Percentiles rank a stretch among this genome's conserved stretches.
These are phyloP conservation scores for Mechanitis messenoides DNA, from an alignment of 2,888 invertebrate species.

Conservation along the genomic window DNA sequence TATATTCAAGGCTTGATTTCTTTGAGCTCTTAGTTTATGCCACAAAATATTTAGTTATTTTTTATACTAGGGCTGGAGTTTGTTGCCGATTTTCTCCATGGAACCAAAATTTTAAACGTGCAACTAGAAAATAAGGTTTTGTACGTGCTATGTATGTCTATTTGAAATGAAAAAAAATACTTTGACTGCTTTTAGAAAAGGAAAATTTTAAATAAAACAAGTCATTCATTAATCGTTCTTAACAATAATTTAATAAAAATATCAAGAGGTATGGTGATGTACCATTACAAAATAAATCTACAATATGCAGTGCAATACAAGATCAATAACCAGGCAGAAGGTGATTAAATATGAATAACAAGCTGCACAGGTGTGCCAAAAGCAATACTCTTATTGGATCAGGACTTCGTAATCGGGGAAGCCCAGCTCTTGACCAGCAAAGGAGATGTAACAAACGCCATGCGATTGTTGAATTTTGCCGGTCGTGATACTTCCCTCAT, in stretches of 20 bases:
- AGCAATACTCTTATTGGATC: conserved; percentile 46
- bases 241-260: conserved; percentile 43
- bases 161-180: no score
- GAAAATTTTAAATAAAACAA: conserved; percentile 3
- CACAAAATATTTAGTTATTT: no score
- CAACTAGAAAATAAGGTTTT: no score
- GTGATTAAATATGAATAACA: conserved; percentile 30
- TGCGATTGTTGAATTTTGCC: conserved; percentile 92
- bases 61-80: no score
- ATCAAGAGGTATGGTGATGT: conserved; percentile 32
- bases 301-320: conserved; percentile 40
- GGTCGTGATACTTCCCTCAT: conserved; percentile 85
- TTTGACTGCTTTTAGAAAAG: no score
- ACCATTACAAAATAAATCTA: conserved; percentile 30
- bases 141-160: no score
- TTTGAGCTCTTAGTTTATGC: no score
- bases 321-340: conserved; percentile 35
- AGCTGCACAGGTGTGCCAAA: conserved; percentile 14
- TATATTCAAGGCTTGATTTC: no score
- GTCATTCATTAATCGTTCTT: conserved; percentile 14
- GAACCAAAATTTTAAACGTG: no score
- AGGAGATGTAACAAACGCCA: conserved; percentile 89
- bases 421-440: conserved; percentile 85
- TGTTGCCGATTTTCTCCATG: no score
- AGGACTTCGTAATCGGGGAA: conserved; percentile 90